Evolutionary conservation across 2,888 invertebrate genomes (phyloP).

Genomic region (Aporophyla nigra): DNA sequence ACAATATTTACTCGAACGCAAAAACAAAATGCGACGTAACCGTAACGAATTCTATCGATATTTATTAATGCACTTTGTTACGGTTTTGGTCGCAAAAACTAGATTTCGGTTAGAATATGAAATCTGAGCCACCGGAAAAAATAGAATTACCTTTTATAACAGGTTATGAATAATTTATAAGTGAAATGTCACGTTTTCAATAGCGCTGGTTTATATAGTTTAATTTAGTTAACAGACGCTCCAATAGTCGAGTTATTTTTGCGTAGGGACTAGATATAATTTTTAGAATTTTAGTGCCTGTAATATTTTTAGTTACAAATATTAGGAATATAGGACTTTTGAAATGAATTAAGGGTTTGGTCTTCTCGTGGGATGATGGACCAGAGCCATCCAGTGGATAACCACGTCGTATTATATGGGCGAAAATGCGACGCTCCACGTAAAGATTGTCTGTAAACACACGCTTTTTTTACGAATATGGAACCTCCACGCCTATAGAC

Average conservation of each 20-base stretch:
- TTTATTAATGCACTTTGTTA: constrained; percentile 4
- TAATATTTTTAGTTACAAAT: neutral
- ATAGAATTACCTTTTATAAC: constrained; percentile 37
- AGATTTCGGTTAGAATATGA: constrained; percentile 40
- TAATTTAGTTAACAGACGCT: constrained; percentile 39
- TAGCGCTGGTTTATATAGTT: constrained; percentile 15
- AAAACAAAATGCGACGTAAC: neutral
- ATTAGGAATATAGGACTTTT: neutral
- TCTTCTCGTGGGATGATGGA: no score
- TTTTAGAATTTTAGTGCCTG: neutral
- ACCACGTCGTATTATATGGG: neutral
- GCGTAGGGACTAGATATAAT: neutral
- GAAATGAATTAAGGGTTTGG: neutral
- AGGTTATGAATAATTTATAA: constrained; percentile 42
- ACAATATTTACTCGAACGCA: constrained; percentile 17
- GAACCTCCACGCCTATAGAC: neutral
- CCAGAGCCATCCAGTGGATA: no score
- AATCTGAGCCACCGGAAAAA: constrained; percentile 48
- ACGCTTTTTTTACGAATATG: neutral
- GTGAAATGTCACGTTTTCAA: constrained; percentile 31
- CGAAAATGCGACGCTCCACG: fast-evolving
- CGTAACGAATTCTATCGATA: constrained; percentile 27
- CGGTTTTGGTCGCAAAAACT: constrained; percentile 28
- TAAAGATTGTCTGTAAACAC: neutral
- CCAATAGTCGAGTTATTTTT: constrained; percentile 20